A percentile compares a stretch with the other conserved stretches of the same genome.
Evolutionary conservation across 1,140 invertebrate species (phyloP).

Genomic region (Aphis gossypii): DNA sequence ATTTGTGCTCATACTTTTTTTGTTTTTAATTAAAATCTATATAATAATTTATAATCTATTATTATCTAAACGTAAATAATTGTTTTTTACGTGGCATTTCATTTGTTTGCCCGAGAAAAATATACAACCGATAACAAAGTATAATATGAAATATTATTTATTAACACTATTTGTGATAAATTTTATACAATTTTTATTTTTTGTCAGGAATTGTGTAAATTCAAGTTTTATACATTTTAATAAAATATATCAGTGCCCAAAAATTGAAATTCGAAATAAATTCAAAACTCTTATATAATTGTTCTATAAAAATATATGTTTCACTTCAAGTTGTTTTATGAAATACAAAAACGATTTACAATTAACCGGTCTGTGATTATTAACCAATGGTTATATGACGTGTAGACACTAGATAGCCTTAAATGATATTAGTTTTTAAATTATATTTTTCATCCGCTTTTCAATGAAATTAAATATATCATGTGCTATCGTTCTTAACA

Average conservation of each 20-base stretch:
- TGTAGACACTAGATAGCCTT: neutral
- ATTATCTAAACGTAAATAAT: neutral
- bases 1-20: neutral
- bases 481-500: neutral
- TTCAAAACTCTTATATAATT: neutral
- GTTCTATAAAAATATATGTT: neutral
- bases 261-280: neutral
- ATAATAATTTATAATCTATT: neutral
- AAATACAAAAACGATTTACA: slow-evolving; percentile 1
- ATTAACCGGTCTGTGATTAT: neutral
- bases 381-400: neutral
- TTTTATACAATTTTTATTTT: neutral
- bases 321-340: neutral
- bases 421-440: neutral
- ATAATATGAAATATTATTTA: neutral
- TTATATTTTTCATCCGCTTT: neutral
- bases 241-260: neutral
- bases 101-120: neutral
- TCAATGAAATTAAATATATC: neutral
- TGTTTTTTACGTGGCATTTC: neutral
- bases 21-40: neutral
- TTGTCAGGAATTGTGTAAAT: neutral
- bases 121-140: neutral
- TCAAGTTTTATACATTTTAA: neutral
- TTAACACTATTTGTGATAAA: neutral